phyloP scores from a whole-genome alignment of 2,113 vertebrate species.

The Odocoileus virginianus region DNA sequence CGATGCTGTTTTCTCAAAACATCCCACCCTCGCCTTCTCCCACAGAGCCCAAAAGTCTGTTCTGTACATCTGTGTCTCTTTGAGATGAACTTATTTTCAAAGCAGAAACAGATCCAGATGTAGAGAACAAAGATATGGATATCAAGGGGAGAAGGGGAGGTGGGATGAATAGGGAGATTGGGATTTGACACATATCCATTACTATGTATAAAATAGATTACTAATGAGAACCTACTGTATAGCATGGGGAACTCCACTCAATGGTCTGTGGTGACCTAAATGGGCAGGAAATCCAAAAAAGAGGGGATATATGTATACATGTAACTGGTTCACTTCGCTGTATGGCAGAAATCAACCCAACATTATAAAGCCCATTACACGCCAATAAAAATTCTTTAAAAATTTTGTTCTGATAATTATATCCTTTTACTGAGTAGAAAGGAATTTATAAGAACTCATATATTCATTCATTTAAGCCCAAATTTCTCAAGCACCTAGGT shows the following conservation, averaged over 20 bases:
- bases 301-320: background rate
- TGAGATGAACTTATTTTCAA: background rate
- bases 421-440: background rate
- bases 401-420: background rate
- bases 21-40: too few species aligned
- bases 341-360: background rate
- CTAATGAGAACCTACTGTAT: background rate
- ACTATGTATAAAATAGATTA: background rate
- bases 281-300: background rate
- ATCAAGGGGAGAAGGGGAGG: background rate
- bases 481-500: background rate
- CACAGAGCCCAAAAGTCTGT: too few species aligned
- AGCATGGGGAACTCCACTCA: background rate
- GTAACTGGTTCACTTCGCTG: background rate
- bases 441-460: background rate
- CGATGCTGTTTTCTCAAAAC: too few species aligned
- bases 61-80: too few species aligned
- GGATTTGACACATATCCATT: background rate
- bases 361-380: background rate
- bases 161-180: background rate
- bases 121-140: background rate
- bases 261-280: background rate
- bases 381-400: background rate
- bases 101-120: background rate
- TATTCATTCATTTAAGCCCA: background rate